Base-by-base conservation (phyloP, 1,140 invertebrate species). In the Acromyrmex heyeri region DNA sequence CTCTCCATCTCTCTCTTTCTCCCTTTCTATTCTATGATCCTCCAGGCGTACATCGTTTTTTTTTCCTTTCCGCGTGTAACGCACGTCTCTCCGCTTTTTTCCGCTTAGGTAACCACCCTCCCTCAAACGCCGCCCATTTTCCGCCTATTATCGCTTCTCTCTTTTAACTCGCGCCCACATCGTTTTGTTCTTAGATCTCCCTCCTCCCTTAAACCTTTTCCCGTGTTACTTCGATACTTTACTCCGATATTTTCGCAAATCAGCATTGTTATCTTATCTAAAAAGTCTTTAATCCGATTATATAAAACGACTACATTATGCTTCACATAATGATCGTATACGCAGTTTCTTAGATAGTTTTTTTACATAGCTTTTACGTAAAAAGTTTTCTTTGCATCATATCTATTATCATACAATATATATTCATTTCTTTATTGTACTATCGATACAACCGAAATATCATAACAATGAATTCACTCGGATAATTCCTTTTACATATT, bases 1-100 rank as follows among this genome's bases (percentile, higher is more conserved):
- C 50, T 79, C 16, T 14, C 12, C 27, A 16, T 30, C 55, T 64
- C 65, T 48, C 55, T 24, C 24, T 61, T 8, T 50, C 50, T 70
- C 55, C 3, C 12, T 34, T 48, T 18, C 27, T 4, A n/a, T 67
- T 61, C 38, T 87, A n/a, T 87, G 86, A 85, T 87, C 86, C 50
- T 87, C 69, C 57, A 87, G 50, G 57, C 86, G 86, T 87, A 70
- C 57, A 16, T 85, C 77, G 65, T 64, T 34, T 34, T 34, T 30
- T 34, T 86, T 82, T 34, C 85, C 64, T 86, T 82, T 61, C 57
- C 77, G 50, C 85, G 65, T 67, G 53, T 62, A 85, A 87, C 86
- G 86, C 86, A 73, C 57, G 81, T 18, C 44, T 72, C 85, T 59
- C 55, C 55, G 7, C 8, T 75, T 70, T 79, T 86, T 88, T 86